Percentiles rank a stretch among this genome's conserved stretches.
Evolutionary conservation across 1,140 invertebrate genomes (phyloP).

Genomic region (Drosophila virilis): DNA sequence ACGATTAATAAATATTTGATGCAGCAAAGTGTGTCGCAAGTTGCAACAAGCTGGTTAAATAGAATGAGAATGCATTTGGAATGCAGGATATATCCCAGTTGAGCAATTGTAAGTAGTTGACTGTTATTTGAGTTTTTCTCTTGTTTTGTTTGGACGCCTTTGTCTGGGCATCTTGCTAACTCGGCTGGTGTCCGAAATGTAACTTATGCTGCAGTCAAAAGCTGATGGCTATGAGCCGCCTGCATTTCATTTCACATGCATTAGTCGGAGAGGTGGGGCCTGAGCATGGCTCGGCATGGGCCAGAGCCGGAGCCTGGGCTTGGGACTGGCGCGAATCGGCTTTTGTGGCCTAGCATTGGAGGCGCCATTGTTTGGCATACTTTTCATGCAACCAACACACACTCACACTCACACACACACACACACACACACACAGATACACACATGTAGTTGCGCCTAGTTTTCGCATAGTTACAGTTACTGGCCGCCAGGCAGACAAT

Average conservation of each 20-base stretch:
- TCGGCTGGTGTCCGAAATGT: conserved; percentile 52
- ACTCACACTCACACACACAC: conserved; percentile 17
- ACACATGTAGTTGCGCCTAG: conserved; percentile 51
- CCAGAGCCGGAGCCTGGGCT: neutral
- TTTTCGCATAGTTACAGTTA: conserved; percentile 74
- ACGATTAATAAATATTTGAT: no score
- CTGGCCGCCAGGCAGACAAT: conserved; percentile 72
- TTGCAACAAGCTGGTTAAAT: no score
- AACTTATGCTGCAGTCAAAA: conserved; percentile 67
- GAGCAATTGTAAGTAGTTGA: neutral
- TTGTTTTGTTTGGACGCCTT: conserved; percentile 58
- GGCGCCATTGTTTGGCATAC: conserved; percentile 80
- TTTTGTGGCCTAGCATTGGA: conserved; percentile 65
- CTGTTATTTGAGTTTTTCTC: conserved; percentile 25
- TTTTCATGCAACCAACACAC: conserved; percentile 46
- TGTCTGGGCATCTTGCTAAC: conserved; percentile 47
- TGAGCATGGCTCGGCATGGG: neutral
- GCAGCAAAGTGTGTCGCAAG: no score
- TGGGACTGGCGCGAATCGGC: conserved; percentile 25
- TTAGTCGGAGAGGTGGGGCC: conserved; percentile 2
- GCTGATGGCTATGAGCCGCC: conserved; percentile 70
- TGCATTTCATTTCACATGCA: conserved; percentile 54
- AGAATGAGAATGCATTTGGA: no score
- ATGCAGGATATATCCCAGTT: conserved; percentile 12
- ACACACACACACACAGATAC: conserved; percentile 20